A percentile compares a stretch with the other conserved stretches of the same genome.
Evolutionary conservation across 2,113 vertebrate genomes (phyloP).

Genomic region (Pteropus alecto): DNA sequence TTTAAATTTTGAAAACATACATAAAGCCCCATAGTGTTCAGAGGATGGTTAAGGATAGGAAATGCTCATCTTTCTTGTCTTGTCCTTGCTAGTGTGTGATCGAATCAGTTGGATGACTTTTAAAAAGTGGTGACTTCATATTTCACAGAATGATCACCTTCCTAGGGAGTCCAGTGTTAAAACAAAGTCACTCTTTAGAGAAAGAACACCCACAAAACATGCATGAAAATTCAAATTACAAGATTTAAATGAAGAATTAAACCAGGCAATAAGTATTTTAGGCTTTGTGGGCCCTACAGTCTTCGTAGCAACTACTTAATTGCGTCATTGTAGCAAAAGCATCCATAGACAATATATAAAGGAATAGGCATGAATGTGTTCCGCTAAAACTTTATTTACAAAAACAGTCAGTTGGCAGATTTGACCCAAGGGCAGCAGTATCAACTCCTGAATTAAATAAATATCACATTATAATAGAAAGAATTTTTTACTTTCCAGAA

Average conservation of each 20-base stretch:
- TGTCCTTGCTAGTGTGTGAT: neutral
- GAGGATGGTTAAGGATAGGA: neutral
- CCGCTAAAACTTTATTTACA: neutral
- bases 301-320: neutral
- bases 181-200: neutral
- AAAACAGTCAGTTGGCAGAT: neutral
- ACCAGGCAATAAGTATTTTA: neutral
- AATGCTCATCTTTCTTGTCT: neutral
- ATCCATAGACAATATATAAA: neutral
- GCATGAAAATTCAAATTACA: neutral
- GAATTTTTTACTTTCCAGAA: neutral
- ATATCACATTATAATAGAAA: neutral
- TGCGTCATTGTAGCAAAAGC: neutral
- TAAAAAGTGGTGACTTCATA: neutral
- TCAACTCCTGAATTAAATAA: neutral
- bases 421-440: neutral
- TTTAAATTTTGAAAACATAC: neutral
- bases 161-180: neutral
- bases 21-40: neutral
- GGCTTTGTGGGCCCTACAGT: neutral
- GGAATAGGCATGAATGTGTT: neutral
- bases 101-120: neutral
- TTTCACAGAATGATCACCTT: neutral
- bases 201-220: neutral
- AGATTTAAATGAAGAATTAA: neutral